phyloP scores from a whole-genome alignment of 2,888 invertebrate genomes.

The Dynastes maya region DNA sequence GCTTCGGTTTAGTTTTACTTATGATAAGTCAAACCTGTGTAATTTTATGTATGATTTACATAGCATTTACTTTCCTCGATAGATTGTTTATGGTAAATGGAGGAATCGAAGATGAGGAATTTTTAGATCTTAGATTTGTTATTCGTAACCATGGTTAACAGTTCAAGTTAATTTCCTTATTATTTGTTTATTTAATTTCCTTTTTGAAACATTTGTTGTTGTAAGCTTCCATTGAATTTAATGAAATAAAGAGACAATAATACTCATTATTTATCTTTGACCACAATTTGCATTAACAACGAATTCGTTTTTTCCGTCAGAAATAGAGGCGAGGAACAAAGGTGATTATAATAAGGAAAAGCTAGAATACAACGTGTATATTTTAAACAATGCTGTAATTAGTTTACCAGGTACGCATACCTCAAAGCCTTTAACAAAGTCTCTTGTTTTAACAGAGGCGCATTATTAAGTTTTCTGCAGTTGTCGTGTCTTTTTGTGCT shows the following conservation, averaged over 20 bases:
- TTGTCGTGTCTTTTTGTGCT: constrained; percentile 27
- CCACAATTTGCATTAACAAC: neutral
- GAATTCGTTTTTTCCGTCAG: too few relatives aligned
- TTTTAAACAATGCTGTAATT: constrained; percentile 31
- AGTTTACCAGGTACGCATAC: constrained; percentile 27
- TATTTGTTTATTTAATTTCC: too few relatives aligned
- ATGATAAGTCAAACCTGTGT: constrained; percentile 3
- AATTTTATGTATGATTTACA: neutral
- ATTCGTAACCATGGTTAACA: constrained; percentile 3
- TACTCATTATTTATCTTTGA: too few relatives aligned
- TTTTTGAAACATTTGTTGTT: too few relatives aligned
- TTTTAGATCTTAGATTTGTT: constrained; percentile 4
- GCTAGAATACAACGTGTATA: constrained; percentile 9
- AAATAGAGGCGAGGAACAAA: too few relatives aligned
- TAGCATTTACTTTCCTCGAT: constrained; percentile 5
- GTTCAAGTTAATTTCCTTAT: too few relatives aligned
- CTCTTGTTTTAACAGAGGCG: constrained; percentile 11
- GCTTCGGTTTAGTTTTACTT: neutral
- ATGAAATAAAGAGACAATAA: too few relatives aligned
- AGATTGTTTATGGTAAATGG: neutral
- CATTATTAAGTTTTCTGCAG: constrained; percentile 41
- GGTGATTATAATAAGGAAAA: constrained; percentile 1
- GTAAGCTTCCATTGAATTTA: too few relatives aligned
- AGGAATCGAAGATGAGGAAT: neutral
- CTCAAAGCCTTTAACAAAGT: constrained; percentile 17